Conservation (phyloP, 2,113 vertebrate genomes). For the Crotalus helleri region DNA sequence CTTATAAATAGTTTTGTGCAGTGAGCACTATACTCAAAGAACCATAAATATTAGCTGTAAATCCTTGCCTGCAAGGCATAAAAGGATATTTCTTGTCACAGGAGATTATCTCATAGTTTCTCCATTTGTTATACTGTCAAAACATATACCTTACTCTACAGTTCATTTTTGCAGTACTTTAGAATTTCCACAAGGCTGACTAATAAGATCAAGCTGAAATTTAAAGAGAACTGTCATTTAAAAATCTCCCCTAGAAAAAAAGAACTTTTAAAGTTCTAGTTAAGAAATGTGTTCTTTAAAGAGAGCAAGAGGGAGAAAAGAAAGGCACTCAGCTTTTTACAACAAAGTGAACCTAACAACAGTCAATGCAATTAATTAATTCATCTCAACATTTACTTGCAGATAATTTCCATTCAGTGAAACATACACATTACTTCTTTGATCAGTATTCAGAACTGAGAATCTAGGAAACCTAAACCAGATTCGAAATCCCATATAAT, state of each 20-base stretch:
- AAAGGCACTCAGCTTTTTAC: not conserved
- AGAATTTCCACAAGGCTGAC: conserved; percentile 30
- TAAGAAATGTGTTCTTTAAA: accelerated
- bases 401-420: not conserved
- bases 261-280: not conserved
- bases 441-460: not conserved
- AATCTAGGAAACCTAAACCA: not conserved
- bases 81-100: conserved; percentile 33
- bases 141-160: conserved; percentile 40
- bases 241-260: not conserved
- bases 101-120: conserved; percentile 29
- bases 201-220: conserved; percentile 19
- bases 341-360: not conserved
- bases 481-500: not conserved
- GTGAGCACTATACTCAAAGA: not conserved
- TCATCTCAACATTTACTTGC: not conserved
- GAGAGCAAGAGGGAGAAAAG: not conserved
- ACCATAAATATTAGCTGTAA: conserved; percentile 37
- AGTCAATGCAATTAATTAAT: not conserved
- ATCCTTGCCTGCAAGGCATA: conserved; percentile 42
- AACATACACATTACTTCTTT: not conserved
- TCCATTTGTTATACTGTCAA: conserved; percentile 34
- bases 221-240: conserved; percentile 45
- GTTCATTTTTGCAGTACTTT: conserved; percentile 34
- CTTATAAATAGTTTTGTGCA: conserved; percentile 36